Conservation (phyloP, 2,113 vertebrate species). For the Dasyurus viverrinus region DNA sequence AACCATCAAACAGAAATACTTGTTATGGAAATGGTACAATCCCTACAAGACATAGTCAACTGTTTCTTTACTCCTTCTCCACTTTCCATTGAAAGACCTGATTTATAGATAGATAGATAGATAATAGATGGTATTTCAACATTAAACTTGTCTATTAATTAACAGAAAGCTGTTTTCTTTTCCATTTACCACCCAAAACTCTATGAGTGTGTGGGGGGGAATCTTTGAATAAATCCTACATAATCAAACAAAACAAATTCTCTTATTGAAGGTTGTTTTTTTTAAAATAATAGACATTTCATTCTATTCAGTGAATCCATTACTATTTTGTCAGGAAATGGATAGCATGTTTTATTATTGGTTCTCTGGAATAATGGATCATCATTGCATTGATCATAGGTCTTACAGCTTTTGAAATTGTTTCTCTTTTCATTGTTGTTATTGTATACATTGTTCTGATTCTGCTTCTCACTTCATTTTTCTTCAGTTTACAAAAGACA, state of each 20-base stretch:
- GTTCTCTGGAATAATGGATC: neutral
- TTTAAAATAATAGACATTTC: neutral
- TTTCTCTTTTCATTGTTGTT: neutral
- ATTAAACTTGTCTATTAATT: neutral
- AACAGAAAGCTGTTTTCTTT: neutral
- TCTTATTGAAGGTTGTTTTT: neutral
- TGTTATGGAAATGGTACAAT: neutral
- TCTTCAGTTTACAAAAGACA: neutral
- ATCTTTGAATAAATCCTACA: neutral
- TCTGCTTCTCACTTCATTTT: neutral
- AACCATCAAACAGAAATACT: neutral
- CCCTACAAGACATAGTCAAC: neutral
- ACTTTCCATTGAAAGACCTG: neutral
- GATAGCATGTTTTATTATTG: neutral
- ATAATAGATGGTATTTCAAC: neutral
- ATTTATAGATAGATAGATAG: neutral
- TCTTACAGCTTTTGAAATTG: neutral
- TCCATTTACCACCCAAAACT: neutral
- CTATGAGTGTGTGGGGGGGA: neutral
- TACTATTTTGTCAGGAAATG: neutral
- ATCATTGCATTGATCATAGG: neutral
- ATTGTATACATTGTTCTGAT: neutral
- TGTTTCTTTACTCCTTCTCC: neutral
- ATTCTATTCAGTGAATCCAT: neutral
- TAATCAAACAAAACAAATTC: neutral